A percentile compares a stretch with the other conserved stretches of the same genome.
Conservation (phyloP, 1,140 invertebrate species). For the Drosophila mojavensis region DNA sequence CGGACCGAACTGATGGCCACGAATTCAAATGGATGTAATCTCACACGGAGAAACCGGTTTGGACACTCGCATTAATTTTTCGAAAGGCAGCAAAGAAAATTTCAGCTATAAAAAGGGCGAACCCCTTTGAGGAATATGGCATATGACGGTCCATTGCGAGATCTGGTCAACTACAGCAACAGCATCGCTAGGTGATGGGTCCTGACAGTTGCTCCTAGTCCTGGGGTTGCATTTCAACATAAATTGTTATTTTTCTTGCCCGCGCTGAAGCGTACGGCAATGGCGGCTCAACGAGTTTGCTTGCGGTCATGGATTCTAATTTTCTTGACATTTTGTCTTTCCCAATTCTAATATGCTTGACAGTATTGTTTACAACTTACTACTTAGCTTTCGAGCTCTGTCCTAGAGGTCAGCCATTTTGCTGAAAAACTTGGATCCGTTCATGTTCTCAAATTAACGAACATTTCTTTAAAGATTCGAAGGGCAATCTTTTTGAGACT, state of each 20-base stretch:
- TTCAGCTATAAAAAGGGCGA: constrained; percentile 61
- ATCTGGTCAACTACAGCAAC: constrained; percentile 72
- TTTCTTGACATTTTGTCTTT: constrained; percentile 60
- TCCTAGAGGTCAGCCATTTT: constrained; percentile 72
- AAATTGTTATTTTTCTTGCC: constrained; percentile 26
- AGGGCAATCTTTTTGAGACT: not conserved
- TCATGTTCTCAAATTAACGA: constrained; percentile 72
- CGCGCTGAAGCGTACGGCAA: constrained; percentile 45
- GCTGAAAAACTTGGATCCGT: constrained; percentile 47
- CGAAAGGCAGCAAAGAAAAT: constrained; percentile 74
- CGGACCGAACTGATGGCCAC: constrained; percentile 72
- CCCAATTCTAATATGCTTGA: not conserved
- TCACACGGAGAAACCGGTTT: constrained; percentile 69
- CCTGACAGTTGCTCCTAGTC: constrained; percentile 34
- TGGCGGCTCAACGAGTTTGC: constrained; percentile 71
- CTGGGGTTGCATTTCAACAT: constrained; percentile 55
- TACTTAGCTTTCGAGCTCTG: constrained; percentile 25
- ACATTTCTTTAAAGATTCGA: constrained; percentile 68
- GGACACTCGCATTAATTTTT: constrained; percentile 76
- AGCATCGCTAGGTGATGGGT: constrained; percentile 44
- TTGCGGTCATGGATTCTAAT: constrained; percentile 80
- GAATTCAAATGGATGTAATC: constrained; percentile 69
- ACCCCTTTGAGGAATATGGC: constrained; percentile 60
- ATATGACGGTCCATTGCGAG: constrained; percentile 72
- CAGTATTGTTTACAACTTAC: constrained; percentile 24